Evolutionary conservation across 1,140 invertebrate genomes (phyloP).

Genomic region (Eriosoma lanigerum): DNA sequence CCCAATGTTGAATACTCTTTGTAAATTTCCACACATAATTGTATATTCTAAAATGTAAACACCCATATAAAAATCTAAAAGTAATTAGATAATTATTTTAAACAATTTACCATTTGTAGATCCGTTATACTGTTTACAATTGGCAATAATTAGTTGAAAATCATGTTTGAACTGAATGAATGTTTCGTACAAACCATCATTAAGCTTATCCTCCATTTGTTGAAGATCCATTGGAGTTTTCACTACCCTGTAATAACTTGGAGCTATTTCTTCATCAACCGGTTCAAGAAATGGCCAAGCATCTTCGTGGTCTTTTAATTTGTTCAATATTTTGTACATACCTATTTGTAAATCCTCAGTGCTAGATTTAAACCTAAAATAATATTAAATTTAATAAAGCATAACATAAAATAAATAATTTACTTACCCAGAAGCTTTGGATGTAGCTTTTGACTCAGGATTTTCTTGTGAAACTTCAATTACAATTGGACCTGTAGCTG

Average conservation of each 20-base stretch:
- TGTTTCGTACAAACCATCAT: constrained; percentile 75
- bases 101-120: constrained; percentile 76
- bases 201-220: constrained; percentile 84
- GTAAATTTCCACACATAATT: constrained; percentile 80
- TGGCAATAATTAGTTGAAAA: constrained; percentile 87
- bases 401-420: neutral
- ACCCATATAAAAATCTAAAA: constrained; percentile 30
- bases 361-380: constrained; percentile 69
- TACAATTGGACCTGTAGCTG: constrained; percentile 77
- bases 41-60: constrained; percentile 71
- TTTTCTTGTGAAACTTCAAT: constrained; percentile 63
- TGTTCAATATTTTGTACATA: constrained; percentile 85
- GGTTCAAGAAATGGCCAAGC: constrained; percentile 91
- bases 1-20: constrained; percentile 75
- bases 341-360: constrained; percentile 82
- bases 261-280: constrained; percentile 87
- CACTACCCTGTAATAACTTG: constrained; percentile 79
- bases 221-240: constrained; percentile 82
- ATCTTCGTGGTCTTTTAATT: constrained; percentile 80
- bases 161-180: constrained; percentile 81
- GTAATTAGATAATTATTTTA: constrained; percentile 10
- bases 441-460: neutral
- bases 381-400: neutral
- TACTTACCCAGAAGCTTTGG: constrained; percentile 25
- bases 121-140: constrained; percentile 88